Evolutionary conservation across 2,888 invertebrate genomes (phyloP), one percentile per base, ranked within the genome.

Genomic region (Conus canariensis): DNA sequence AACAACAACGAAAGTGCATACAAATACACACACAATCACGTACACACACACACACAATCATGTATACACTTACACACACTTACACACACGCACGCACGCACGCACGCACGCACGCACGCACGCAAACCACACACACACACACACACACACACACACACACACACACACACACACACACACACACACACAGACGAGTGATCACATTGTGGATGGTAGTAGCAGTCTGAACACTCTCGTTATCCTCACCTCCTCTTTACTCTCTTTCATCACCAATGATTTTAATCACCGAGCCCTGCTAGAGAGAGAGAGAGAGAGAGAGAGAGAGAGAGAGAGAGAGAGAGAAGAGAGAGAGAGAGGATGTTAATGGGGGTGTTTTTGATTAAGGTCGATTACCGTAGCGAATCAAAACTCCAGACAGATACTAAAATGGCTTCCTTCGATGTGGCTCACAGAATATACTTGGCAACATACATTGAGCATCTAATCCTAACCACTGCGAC

Each of bases 61-160:
- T 45, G 45, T 45, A 45, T 45, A 45, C 77, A 77, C 77, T n/a
- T 25, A 30, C 77, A 77, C 77, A 77, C 77, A n/a, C 77, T 6
- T 10, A 77, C 77, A 77, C 77, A 77, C 77, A 77, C 77, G 22
- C 77, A 77, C 77, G 30, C 77, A 77, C 77, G 30, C 77, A 77
- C 77, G 3, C 77, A 77, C 77, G 4, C 45, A 45, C 45, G 4
- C 45, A 4, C 45, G 30, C 30, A 2, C 30, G 30, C 30, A 2
- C 30, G 2, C 30, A 30, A 0, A 45, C 45, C 45, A 45, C 45
- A 45, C 8, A 67, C 67, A 67, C 67, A 67, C 67, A 67, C 67
- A 67, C 67, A 67, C 67, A 30, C 30, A 30, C 30, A 30, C 30
- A 30, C 30, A 30, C 30, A n/a, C 30, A 30, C 30, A 30, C 30